Base-by-base conservation (phyloP, 2,888 invertebrate genomes). In the Silvanus unidentatus region DNA sequence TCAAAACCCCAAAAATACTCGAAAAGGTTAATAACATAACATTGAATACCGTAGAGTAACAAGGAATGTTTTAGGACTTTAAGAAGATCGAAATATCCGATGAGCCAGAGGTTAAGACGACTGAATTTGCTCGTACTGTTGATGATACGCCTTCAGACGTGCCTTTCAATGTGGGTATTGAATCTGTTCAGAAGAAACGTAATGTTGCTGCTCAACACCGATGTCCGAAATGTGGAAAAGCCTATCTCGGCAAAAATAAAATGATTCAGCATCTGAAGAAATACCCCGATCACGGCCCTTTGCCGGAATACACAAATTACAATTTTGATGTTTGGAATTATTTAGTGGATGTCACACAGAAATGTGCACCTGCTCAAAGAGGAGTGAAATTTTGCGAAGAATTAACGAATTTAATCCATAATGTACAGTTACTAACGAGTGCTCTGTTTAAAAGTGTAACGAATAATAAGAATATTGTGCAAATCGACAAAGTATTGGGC, bases 151-250 rank as follows among this genome's bases (percentile, higher is more conserved):
- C 48, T 5, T 4, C 12, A 32, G 34, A 43, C 22, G 4, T 13
- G 16, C 8, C 22, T 5, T 22, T 22, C 8, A 41, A 35, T n/a
- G 15, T 37, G 42, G 40, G 45, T 36, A 40, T 53, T 14, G 50
- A 55, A 28, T 40, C 51, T n/a, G 57, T 58, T 34, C 55, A 53
- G 39, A 54, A 52, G 28, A 63, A 60, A 58, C 70, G 76, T 37
- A 75, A 71, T 42, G 73, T 76, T 49, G 70, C 76, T 1, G 67
- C 75, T 35, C 73, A 75, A 39, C 79, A 76, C 58, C 71, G 76
- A 28, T 84, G 83, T 63, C 77, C 77, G 1, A 77, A 76, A n/a
- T 84, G 84, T 65, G 73, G 75, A 42, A 82, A 82, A 62, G 76
- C 78, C 11, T 84, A 82, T 63, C 68, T 82, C 41, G 82, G 82